Base-by-base conservation (phyloP, 2,113 vertebrate genomes). In the Phyllopteryx taeniolatus region DNA sequence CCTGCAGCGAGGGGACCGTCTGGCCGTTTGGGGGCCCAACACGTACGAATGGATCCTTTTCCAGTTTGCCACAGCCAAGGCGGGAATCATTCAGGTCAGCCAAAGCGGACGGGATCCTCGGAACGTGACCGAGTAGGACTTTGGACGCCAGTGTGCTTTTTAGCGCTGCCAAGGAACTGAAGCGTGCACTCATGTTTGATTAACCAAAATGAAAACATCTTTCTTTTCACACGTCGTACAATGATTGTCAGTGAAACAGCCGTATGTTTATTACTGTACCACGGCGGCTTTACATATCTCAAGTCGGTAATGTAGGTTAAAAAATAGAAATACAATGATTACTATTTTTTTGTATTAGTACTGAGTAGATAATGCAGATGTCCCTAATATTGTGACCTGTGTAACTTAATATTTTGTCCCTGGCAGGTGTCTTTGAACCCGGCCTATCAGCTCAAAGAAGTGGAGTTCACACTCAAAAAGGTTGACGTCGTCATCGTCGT, bases 21-120 rank as follows among this genome's bases (percentile, higher is more conserved):
- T 98, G 5, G 97, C 95, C 31, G 92, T 99, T 76, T 98, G 96
- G 96, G 94, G 94, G 7, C 96, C 96, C 46, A 99, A 98, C 75
- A 93, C 75, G 0, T 98, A 98, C 0, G 94, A 95, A 1, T 99
- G 97, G 96, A 89, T 95, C 72, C 91, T 99, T 44, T 92, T 95
- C 82, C 96, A 97, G 86, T 93, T 94, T 85, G 95, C 97, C 19
- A 92, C 95, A 0, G 95, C 96, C 42, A 94, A 96, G 76, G 94
- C 94, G 44, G 97, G 96, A 85, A 95, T 99, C 68, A 92, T 99
- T 81, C 78, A 97, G 95, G 96, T 99, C 77, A 93, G 95, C 75
- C 49, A 11, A 9, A 4, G 3, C 8, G 13, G 42, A 43, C 13
- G 46, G 10, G 14, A 4, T 8, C 39, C 17, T 4, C 12, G 12